Evolutionary conservation across 2,888 invertebrate species (phyloP), one percentile per base, ranked within the genome.

Genomic region (Drosophila tripunctata): DNA sequence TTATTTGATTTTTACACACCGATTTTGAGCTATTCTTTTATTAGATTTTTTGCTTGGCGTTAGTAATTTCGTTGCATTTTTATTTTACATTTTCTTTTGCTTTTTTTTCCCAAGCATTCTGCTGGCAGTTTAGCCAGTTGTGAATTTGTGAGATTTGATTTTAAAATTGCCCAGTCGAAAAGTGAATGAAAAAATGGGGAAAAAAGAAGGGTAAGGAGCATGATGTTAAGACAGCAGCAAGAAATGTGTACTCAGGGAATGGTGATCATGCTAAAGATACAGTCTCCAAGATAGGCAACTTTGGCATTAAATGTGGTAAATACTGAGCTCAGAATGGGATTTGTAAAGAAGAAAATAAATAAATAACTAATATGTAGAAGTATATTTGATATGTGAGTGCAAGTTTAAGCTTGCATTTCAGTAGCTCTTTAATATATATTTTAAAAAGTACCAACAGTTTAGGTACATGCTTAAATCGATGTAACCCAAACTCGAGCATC

Each of bases 1-100:
- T 83, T 80, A 86, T 83, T 82, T 87, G 87, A 81, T 82, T 82
- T 79, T 86, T 83, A 73, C 81, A 84, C 78, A 83, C 86, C 84
- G 87, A 86, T 86, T 80, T 83, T 83, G 84, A 80, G 80, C 76
- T 86, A 83, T 79, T 79, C 80, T 83, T 68, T 86, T 86, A 86
- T 86, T 83, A 86, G 70, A 76, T 83, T 83, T 82, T 82, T 67
- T 58, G 67, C 71, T 48, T 82, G 67, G 52, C 65, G 66, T 43
- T 68, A 40, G 66, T 65, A 76, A 64, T 65, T 65, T 43, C 45
- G 12, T 51, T 45, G 41, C 50, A 44, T 58, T 61, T 57, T 62
- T 50, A 31, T 48, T 43, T 45, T 33, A 38, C 24, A 41, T 33
- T 51, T 61, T 45, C 43, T 58, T n/a, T 58, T 40, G 41, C 45